Evolutionary conservation across 2,888 invertebrate genomes (phyloP).

Genomic region (Chrysina gloriosa): DNA sequence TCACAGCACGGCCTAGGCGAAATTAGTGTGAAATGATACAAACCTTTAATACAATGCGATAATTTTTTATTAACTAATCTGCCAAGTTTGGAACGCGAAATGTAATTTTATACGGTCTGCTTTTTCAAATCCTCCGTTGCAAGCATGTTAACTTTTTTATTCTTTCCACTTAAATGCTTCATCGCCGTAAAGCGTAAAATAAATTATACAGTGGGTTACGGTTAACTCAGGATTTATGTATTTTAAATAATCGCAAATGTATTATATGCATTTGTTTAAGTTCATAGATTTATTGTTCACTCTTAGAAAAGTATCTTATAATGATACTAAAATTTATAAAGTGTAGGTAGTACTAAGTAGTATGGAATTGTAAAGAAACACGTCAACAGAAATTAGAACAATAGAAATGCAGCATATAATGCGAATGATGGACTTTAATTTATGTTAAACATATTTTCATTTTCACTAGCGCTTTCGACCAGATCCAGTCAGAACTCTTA

Average conservation of each 20-base stretch:
- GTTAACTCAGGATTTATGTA: not conserved
- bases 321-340: no score
- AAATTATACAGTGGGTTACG: not conserved
- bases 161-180: not conserved
- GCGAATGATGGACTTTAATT: no score
- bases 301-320: no score
- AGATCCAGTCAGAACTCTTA: no score
- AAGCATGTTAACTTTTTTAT: not conserved
- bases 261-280: not conserved
- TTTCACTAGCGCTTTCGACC: no score
- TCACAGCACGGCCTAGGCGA: not conserved
- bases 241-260: not conserved
- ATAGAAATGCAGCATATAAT: no score
- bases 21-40: slow-evolving; percentile 6
- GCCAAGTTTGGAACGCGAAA: not conserved
- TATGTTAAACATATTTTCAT: no score
- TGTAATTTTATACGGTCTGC: not conserved
- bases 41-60: not conserved
- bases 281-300: no score
- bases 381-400: no score
- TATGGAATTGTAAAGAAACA: no score
- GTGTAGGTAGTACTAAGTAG: no score
- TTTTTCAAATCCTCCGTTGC: not conserved
- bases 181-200: not conserved
- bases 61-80: not conserved